Evolutionary conservation across 2,113 vertebrate species (phyloP).

Genomic region (Gobius niger): DNA sequence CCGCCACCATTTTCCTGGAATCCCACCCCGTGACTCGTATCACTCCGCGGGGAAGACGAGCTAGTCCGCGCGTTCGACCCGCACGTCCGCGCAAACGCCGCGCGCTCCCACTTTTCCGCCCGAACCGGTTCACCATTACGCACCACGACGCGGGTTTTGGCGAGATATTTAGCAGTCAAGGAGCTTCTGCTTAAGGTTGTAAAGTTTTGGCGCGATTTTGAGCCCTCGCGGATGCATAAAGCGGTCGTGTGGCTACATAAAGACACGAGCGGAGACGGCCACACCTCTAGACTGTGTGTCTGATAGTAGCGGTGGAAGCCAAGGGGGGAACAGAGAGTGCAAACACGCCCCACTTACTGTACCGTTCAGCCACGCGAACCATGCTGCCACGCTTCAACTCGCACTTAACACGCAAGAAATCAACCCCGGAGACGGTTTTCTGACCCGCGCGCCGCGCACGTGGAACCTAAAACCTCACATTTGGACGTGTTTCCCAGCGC

Average conservation of each 20-base stretch:
- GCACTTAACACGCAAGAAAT: slow-evolving; percentile 33
- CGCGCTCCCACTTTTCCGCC: fast-evolving
- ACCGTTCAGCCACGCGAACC: background rate
- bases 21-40: slow-evolving; percentile 26
- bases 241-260: slow-evolving; percentile 37
- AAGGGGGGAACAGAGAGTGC: background rate
- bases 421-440: fast-evolving
- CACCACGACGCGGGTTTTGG: fast-evolving
- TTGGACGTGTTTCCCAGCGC: background rate
- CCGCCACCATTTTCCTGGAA: slow-evolving; percentile 77
- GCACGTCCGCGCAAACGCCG: fast-evolving
- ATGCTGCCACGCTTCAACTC: slow-evolving; percentile 38
- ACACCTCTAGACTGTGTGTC: slow-evolving; percentile 70
- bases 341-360: background rate
- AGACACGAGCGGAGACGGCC: slow-evolving; percentile 33
- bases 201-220: slow-evolving; percentile 77
- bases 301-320: background rate
- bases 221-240: slow-evolving; percentile 48
- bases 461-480: slow-evolving; percentile 39
- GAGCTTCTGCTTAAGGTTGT: fast-evolving
- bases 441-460: fast-evolving
- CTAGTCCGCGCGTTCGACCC: slow-evolving; percentile 12
- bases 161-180: fast-evolving
- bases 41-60: slow-evolving; percentile 45
- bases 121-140: fast-evolving